phyloP scores from a whole-genome alignment of 2,797 vertebrate species.

The Serranus cabrilla region DNA sequence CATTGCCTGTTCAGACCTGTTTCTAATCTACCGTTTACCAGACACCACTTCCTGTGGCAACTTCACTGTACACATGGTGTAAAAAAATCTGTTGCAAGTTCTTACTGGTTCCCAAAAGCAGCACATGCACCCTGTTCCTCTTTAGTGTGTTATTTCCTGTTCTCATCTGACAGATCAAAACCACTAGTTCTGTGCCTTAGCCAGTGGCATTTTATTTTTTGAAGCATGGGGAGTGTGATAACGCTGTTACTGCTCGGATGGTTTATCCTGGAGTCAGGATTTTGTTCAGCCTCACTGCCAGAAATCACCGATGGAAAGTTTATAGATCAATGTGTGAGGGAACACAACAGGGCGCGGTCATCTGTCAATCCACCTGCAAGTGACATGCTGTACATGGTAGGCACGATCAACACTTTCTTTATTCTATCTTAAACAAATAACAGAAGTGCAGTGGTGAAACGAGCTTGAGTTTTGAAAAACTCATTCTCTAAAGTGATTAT shows the following conservation, averaged over 20 bases:
- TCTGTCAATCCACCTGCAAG: slow-evolving; percentile 60
- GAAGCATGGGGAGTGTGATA: slow-evolving; percentile 25
- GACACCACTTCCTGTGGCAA: no score
- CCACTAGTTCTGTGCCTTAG: fast-evolving
- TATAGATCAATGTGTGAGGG: slow-evolving; percentile 56
- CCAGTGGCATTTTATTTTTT: fast-evolving
- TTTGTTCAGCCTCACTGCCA: slow-evolving; percentile 35
- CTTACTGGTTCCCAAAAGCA: no score
- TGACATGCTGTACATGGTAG: slow-evolving; percentile 82
- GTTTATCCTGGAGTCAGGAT: not conserved
- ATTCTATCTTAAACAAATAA: not conserved
- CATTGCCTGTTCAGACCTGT: no score
- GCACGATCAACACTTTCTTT: not conserved
- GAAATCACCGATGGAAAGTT: slow-evolving; percentile 66
- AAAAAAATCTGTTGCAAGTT: no score
- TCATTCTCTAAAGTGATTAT: no score
- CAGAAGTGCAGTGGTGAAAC: not conserved
- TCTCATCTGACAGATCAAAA: not conserved
- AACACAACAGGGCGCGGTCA: slow-evolving; percentile 68
- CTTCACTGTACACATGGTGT: no score
- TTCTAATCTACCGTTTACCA: no score
- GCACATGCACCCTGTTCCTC: not conserved
- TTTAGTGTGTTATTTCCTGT: slow-evolving; percentile 46
- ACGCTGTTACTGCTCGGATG: slow-evolving; percentile 18
- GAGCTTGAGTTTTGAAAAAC: not conserved